Percentiles rank a stretch among this genome's conserved stretches.
These are phyloP conservation scores for Unio pictorum DNA, from an alignment of 2,888 invertebrate species.

Conservation along the genomic window DNA sequence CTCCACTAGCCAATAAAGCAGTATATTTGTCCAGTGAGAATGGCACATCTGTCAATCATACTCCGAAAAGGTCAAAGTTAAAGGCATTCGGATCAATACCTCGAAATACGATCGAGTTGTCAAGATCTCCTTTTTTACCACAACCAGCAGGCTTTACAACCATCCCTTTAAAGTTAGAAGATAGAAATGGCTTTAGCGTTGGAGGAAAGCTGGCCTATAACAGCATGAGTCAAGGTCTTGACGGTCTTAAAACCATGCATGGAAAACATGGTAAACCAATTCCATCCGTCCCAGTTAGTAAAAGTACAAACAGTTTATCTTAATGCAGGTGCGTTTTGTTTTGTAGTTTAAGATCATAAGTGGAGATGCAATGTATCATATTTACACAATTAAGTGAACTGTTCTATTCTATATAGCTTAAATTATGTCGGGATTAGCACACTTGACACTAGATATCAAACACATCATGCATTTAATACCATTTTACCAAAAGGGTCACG, in stretches of 20 bases:
- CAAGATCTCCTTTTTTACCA: slow-evolving; percentile 8
- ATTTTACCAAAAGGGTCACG: too few relatives aligned
- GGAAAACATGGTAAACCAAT: slow-evolving; percentile 1
- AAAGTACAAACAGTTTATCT: too few relatives aligned
- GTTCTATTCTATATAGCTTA: too few relatives aligned
- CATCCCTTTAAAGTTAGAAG: slow-evolving; percentile 37
- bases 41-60: not conserved
- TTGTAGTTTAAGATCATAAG: too few relatives aligned
- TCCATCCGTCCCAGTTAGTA: too few relatives aligned
- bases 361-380: too few relatives aligned
- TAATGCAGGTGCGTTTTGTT: too few relatives aligned
- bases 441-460: too few relatives aligned
- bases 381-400: too few relatives aligned
- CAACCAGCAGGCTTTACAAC: slow-evolving; percentile 40
- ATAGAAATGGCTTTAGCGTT: slow-evolving; percentile 12
- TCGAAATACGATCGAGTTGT: slow-evolving; percentile 1
- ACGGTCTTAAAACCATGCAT: slow-evolving; percentile 39
- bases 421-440: too few relatives aligned
- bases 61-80: slow-evolving; percentile 10
- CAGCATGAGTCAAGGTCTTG: slow-evolving; percentile 39
- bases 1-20: not conserved
- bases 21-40: slow-evolving; percentile 9
- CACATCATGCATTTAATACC: too few relatives aligned
- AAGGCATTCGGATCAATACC: slow-evolving; percentile 5
- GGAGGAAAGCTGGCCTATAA: slow-evolving; percentile 15